Evolutionary conservation across 2,113 vertebrate species (phyloP).

Genomic region (Syngnathus typhle): DNA sequence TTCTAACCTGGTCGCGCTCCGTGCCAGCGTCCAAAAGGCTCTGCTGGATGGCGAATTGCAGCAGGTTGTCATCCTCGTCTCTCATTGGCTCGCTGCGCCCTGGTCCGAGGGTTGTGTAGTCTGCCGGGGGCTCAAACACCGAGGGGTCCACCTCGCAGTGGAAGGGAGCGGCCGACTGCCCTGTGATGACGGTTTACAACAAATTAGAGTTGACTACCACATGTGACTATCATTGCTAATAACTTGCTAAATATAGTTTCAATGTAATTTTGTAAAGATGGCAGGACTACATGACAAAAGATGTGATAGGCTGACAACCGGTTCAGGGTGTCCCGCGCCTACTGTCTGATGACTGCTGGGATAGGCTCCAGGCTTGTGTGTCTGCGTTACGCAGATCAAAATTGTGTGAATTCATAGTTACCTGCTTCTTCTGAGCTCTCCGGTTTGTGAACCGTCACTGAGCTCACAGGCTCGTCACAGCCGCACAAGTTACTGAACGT

Average conservation of each 20-base stretch:
- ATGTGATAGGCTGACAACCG: too few species aligned
- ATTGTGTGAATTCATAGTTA: constrained; percentile 23
- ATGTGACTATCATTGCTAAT: background rate
- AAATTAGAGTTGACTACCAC: background rate
- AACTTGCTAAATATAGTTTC: background rate
- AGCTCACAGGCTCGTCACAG: constrained; percentile 74
- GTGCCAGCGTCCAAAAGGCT: constrained; percentile 88
- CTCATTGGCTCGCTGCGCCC: constrained; percentile 85
- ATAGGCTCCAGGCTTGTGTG: background rate
- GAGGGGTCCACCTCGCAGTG: constrained; percentile 84
- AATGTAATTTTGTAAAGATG: background rate
- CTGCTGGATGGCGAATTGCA: constrained; percentile 95
- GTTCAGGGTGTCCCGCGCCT: too few species aligned
- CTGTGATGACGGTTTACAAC: constrained; percentile 41
- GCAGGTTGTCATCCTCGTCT: constrained; percentile 86
- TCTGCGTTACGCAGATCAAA: background rate
- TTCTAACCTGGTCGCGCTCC: constrained; percentile 83
- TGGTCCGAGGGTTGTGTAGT: constrained; percentile 83
- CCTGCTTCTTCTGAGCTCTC: constrained; percentile 58
- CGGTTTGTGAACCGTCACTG: constrained; percentile 64
- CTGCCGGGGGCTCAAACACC: constrained; percentile 84
- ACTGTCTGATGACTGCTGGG: too few species aligned
- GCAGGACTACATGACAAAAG: too few species aligned
- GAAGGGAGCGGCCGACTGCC: constrained; percentile 62
- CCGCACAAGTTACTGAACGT: constrained; percentile 79